Evolutionary conservation across 2,888 invertebrate genomes (phyloP).

Genomic region (Agrochola lota): DNA sequence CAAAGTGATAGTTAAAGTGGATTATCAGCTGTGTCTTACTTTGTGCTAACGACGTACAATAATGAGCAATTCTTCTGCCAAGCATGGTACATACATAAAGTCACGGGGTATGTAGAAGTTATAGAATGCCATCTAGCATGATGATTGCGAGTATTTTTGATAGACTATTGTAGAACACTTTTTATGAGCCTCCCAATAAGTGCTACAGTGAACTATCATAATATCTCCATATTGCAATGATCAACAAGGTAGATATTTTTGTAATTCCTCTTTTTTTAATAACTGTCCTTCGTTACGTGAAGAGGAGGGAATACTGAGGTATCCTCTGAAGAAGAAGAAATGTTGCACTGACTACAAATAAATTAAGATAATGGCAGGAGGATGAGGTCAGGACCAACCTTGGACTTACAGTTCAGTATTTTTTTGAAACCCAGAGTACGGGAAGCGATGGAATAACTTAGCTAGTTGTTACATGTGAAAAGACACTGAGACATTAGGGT

Average conservation of each 20-base stretch:
- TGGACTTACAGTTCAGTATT: background rate
- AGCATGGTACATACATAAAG: background rate
- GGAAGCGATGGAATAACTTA: background rate
- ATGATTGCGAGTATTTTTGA: too few species aligned
- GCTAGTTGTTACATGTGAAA: background rate
- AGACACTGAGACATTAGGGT: background rate
- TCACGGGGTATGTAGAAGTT: too few species aligned
- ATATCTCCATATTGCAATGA: too few species aligned
- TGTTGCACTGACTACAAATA: background rate
- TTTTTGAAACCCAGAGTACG: background rate
- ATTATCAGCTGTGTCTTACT: background rate
- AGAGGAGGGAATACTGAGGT: background rate
- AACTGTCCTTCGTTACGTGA: too few species aligned
- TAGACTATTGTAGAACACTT: too few species aligned
- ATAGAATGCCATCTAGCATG: too few species aligned
- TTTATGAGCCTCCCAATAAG: too few species aligned
- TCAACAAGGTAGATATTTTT: too few species aligned
- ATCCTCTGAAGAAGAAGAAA: background rate
- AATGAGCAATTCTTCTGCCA: background rate
- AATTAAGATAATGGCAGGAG: background rate
- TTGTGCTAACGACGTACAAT: too few species aligned
- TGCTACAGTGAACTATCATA: too few species aligned
- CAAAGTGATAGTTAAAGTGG: background rate
- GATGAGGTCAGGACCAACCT: background rate
- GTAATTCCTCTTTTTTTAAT: too few species aligned